A percentile compares a stretch with the other conserved stretches of the same genome.
phyloP scores from a whole-genome alignment of 2,797 vertebrate species.

The Catamblyrhynchus diadema region DNA sequence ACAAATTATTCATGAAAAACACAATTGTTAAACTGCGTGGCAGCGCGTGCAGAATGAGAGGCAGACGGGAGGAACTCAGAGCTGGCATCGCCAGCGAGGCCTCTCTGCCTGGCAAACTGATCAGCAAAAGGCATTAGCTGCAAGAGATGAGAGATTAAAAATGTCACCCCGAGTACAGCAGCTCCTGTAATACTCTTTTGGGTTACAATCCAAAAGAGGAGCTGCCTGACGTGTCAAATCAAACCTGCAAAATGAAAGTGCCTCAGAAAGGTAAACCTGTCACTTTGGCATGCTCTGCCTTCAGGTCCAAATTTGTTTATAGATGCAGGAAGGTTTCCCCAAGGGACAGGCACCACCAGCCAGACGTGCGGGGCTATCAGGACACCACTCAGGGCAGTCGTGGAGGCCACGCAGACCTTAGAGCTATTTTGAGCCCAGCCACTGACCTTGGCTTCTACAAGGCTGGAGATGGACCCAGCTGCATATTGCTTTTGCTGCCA shows the following conservation, averaged over 20 bases:
- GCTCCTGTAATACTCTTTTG: not conserved
- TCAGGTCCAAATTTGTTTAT: not conserved
- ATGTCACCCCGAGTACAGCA: constrained; percentile 3
- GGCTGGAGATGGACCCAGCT: not conserved
- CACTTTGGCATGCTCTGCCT: not conserved
- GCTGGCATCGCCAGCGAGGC: not conserved
- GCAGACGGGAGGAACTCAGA: constrained; percentile 10
- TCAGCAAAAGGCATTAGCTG: not conserved
- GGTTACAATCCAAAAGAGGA: constrained; percentile 22
- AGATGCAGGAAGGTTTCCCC: not conserved
- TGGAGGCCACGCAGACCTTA: not conserved
- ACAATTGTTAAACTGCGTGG: constrained; percentile 36
- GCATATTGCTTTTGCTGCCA: not conserved
- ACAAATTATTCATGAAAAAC: constrained; percentile 59
- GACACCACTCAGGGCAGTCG: fast-evolving
- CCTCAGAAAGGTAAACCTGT: constrained; percentile 32
- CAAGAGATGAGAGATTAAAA: constrained; percentile 55
- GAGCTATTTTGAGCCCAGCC: not conserved
- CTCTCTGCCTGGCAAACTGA: constrained; percentile 28
- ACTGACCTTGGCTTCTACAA: not conserved
- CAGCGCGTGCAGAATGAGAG: constrained; percentile 10
- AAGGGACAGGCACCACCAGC: not conserved
- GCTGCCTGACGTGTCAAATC: not conserved
- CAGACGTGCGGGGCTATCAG: not conserved
- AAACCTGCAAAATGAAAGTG: constrained; percentile 12